A percentile compares a stretch with the other conserved stretches of the same genome.
Evolutionary conservation across 2,888 invertebrate genomes (phyloP).

Genomic region (Zelleria hepariella): DNA sequence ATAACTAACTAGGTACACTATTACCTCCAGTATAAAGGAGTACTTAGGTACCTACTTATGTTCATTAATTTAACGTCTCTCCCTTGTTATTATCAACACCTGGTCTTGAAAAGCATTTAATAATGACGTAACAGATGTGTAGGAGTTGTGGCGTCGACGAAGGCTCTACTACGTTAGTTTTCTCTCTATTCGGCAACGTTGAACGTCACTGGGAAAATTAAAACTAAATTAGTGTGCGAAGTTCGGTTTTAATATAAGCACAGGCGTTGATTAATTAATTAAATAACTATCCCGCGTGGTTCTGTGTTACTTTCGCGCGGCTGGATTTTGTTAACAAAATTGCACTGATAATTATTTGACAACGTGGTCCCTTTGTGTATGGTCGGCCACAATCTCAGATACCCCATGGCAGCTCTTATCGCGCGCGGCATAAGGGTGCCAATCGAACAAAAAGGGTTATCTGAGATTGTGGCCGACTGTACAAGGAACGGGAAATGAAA

Average conservation of each 20-base stretch:
- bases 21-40: background rate
- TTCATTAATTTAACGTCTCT: slow-evolving; percentile 61
- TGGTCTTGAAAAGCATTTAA: slow-evolving; percentile 69
- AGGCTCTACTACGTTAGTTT: slow-evolving; percentile 44
- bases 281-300: slow-evolving; percentile 1
- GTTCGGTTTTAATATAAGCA: slow-evolving; percentile 12
- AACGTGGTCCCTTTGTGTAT: too few relatives aligned
- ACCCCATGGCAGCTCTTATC: too few relatives aligned
- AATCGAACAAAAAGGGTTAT: too few relatives aligned
- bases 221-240: slow-evolving; percentile 41
- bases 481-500: too few relatives aligned
- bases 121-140: slow-evolving; percentile 64
- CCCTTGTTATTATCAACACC: slow-evolving; percentile 68
- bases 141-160: slow-evolving; percentile 31
- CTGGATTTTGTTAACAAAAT: background rate
- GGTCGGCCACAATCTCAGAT: too few relatives aligned
- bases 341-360: background rate
- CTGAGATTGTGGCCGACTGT: too few relatives aligned
- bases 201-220: slow-evolving; percentile 41
- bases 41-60: too few relatives aligned
- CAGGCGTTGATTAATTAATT: slow-evolving; percentile 12
- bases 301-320: background rate
- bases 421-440: too few relatives aligned
- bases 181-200: slow-evolving; percentile 39
- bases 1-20: background rate